A percentile compares a stretch with the other conserved stretches of the same genome.
Evolutionary conservation across 2,113 vertebrate genomes (phyloP).

Genomic region (Ageneiosus marmoratus): DNA sequence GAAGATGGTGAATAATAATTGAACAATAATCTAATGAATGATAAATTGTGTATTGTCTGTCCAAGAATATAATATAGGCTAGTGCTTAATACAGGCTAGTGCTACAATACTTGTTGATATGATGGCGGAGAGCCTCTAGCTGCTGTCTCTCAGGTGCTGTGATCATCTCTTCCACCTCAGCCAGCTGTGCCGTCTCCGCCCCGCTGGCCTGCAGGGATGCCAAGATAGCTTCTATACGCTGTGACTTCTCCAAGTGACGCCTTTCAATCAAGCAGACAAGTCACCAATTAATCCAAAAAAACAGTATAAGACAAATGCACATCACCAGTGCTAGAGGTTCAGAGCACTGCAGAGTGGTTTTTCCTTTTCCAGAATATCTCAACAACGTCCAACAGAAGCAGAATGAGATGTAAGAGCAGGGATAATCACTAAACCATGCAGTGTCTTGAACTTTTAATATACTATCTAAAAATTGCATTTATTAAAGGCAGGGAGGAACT

Average conservation of each 20-base stretch:
- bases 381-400: not conserved
- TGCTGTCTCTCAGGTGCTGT: constrained; percentile 88
- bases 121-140: constrained; percentile 83
- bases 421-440: not conserved
- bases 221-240: constrained; percentile 92
- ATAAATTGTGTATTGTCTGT: not conserved
- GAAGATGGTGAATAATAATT: not conserved
- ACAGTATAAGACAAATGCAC: not conserved
- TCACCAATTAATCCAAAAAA: not conserved
- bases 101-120: constrained; percentile 86
- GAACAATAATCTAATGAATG: not conserved
- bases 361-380: not conserved
- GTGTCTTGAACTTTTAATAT: not conserved
- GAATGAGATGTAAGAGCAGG: not conserved
- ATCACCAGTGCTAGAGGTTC: not conserved
- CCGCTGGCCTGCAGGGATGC: constrained; percentile 91
- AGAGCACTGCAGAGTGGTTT: not conserved
- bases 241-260: constrained; percentile 92
- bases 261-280: constrained; percentile 64
- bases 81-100: not conserved
- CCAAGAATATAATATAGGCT: not conserved
- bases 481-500: constrained; percentile 56
- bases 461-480: not conserved
- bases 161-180: constrained; percentile 97
- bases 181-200: constrained; percentile 82